Percentiles rank a stretch among this genome's conserved stretches.
Conservation (phyloP, 2,797 vertebrate species). For the Pipistrellus kuhlii region DNA sequence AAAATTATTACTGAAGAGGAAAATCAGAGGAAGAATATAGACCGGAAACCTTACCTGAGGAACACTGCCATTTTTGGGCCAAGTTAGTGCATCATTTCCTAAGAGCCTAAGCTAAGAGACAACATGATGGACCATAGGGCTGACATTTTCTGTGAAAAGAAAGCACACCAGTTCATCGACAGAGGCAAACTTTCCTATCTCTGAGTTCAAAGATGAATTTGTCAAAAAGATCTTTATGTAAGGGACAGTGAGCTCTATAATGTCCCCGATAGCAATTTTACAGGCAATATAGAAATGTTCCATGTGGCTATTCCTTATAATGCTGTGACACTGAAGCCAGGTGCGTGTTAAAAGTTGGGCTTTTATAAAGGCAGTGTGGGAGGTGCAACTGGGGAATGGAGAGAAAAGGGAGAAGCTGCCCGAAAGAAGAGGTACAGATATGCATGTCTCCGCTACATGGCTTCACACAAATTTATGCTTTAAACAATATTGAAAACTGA, state of each 20-base stretch:
- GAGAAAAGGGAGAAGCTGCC: background rate
- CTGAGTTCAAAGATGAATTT: conserved; percentile 67
- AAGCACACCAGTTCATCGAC: conserved; percentile 69
- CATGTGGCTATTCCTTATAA: conserved; percentile 57
- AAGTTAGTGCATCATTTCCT: conserved; percentile 29
- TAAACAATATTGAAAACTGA: background rate
- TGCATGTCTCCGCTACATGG: background rate
- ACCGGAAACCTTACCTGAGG: conserved; percentile 22
- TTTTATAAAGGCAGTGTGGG: conserved; percentile 13
- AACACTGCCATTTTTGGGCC: background rate
- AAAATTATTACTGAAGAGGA: background rate
- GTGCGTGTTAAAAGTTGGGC: conserved; percentile 6
- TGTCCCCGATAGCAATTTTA: conserved; percentile 72
- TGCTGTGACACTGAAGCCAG: conserved; percentile 57
- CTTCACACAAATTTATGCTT: background rate
- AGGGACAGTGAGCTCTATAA: conserved; percentile 58
- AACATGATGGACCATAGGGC: conserved; percentile 62
- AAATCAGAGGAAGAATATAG: background rate
- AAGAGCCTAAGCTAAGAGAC: conserved; percentile 35
- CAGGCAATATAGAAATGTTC: conserved; percentile 54
- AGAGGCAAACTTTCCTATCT: conserved; percentile 64
- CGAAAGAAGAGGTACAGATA: background rate
- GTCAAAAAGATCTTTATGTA: conserved; percentile 71
- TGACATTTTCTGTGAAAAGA: conserved; percentile 65
- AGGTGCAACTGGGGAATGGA: background rate